Evolutionary conservation across 2,797 vertebrate genomes (phyloP), one percentile per base, ranked within the genome.

Genomic region (Phalanger gymnotis): DNA sequence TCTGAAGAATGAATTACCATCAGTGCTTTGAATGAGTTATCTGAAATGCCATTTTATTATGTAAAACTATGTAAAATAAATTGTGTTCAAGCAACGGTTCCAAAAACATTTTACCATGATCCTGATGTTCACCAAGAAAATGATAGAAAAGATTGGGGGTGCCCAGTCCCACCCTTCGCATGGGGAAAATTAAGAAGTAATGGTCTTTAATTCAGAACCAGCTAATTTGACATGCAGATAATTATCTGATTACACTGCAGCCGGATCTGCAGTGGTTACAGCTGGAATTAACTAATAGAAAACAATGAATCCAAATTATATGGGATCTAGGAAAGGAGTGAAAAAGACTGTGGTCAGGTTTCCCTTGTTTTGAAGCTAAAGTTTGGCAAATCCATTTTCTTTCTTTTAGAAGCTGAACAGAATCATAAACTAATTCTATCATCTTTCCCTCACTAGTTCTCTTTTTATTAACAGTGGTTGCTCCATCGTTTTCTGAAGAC

Each of bases 1-100:
- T 98, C 98, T 98, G 97, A 97, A 96, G 98, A 98, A 96, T 96
- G 98, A 98, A 98, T 98, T 98, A 97, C 94, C 98, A 98, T 98
- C 98, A 98, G 94, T 96, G 97, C 97, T 98, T 98, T 98, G 98
- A 98, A 98, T 98, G 98, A 98, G 98, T 98, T 98, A 98, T 98
- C 98, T 98, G 97, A 98, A 98, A 98, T 97, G 96, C 96, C 92
- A 98, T 98, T 98, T 99, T 98, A 98, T 98, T 98, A 98, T 98
- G 98, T 97, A 98, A 99, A 99, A 97, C 97, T 98, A 96, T 97
- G 96, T 98, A 98, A 98, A 99, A 99, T 98, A 98, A 98, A 98
- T 98, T 98, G 95, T 97, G 98, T 98, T 98, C 97, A 98, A 98
- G 96, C 95, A 97, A 92, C 92, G 90, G 96, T 98, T 98, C 97